Base-by-base conservation (phyloP, 2,113 vertebrate genomes). In the Microcebus ravelobensis region DNA sequence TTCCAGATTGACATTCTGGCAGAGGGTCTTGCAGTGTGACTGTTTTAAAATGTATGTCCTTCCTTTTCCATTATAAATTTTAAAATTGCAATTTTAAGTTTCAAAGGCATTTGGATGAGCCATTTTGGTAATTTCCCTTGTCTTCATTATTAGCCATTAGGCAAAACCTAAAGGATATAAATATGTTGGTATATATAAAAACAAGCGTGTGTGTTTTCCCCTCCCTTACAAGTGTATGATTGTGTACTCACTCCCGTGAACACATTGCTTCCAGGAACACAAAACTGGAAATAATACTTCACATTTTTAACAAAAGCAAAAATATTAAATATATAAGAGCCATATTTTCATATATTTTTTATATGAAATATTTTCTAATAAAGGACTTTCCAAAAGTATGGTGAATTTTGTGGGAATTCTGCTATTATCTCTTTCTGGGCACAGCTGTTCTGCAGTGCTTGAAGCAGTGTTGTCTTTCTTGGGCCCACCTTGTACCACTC, bases 1-100 rank as follows among this genome's bases (percentile, higher is more conserved):
- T 93, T 96, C 21, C 50, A 91, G 87, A 97, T 96, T 97, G 91
- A 39, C 91, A 95, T 97, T 73, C 50, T 95, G 63, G 70, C 95
- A 95, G 42, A 87, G 8, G 63, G n/a, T 76, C 92, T 86, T 95
- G 17, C 71, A 48, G 93, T 89, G 63, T 94, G 84, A 68, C 25
- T 36, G 91, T 96, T 95, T 59, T 48, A 50, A 57, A 36, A 23
- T 82, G 59, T 21, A 67, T 93, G 70, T 87, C 59, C 20, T 39
- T 27, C 92, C 29, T 85, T 96, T 94, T 97, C 80, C 81, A 85
- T 34, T 52, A 13, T 34, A 21, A 65, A 91, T 97, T 92, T 97
- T 74, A 95, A 76, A 91, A 86, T 91, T 96, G 74, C 87, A 77
- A 3, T 65, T 93, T 63, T 23, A 1, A 86, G 10, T 94, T 97